Base-by-base conservation (phyloP, 2,797 vertebrate genomes). In the Paguma larvata region DNA sequence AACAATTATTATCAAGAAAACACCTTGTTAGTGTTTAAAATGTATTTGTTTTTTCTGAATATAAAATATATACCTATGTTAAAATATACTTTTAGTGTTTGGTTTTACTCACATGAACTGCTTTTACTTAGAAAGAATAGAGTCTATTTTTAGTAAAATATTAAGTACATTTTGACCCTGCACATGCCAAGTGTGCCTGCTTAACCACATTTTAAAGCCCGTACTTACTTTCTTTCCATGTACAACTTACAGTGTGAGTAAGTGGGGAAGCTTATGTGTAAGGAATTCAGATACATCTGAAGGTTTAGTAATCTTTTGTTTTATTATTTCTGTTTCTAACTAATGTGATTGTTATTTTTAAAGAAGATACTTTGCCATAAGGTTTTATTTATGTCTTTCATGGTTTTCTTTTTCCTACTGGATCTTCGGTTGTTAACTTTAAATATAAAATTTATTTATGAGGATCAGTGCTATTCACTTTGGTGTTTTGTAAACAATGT, bases 41-140 rank as follows among this genome's bases (percentile, higher is more conserved):
- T 80, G 9, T 46, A 59, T 41, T 70, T 82, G 30, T 2, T 92
- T 1, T 90, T 90, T 91, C 46, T 38, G 16, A 90, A n/a, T 90
- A 70, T 51, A 80, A 95, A 87, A 75, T 73, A 27, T 11, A 90
- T 30, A 21, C 21, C 82, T 5, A 56, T 94, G 72, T 95, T 5
- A 93, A 87, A 90, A 68, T 93, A 25, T 34, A 48, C 9, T 34
- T 80, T 46, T 34, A 68, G 23, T 59, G 9, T 95, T 93, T 97
- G n/a, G 4, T 70, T 94, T 93, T 46, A 85, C 41, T 72, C 9
- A 13, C 65, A n/a, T 65, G 38, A 85, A 41, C 44, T 82, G 16
- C 25, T 94, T 85, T 91, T 93, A 34, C 70, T 85, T 93, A 63
- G n/a, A 34, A 87, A 51, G 11, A 3, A 27, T 75, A 86, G 23